These are phyloP conservation scores for Sialis lutaria DNA, from an alignment of 2,888 invertebrate genomes.

Conservation along the genomic window DNA sequence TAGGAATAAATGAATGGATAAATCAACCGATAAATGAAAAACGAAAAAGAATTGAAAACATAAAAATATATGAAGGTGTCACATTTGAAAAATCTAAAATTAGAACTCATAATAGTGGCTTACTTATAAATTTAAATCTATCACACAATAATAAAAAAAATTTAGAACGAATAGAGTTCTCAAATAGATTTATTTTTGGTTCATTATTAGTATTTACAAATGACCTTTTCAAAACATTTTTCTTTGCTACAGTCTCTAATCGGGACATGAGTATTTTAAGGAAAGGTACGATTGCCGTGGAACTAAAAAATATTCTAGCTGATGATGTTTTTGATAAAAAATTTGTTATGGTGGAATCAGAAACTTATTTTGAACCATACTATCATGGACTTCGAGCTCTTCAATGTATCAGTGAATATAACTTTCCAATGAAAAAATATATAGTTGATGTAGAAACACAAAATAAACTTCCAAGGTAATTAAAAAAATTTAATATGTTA, in stretches of 20 bases:
- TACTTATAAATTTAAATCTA: conserved; percentile 11
- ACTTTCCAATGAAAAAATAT: conserved; percentile 50
- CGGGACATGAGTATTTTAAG: conserved; percentile 30
- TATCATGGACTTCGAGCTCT: conserved; percentile 54
- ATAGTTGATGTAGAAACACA: conserved; percentile 34
- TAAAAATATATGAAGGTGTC: conserved; percentile 11
- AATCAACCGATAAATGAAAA: conserved; percentile 1
- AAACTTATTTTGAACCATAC: conserved; percentile 70
- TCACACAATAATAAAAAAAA: conserved; percentile 17
- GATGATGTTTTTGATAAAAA: conserved; percentile 15
- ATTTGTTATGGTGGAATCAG: conserved; percentile 56
- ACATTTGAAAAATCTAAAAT: conserved; percentile 4
- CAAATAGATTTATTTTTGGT: conserved; percentile 49
- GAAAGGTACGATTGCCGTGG: conserved; percentile 33
- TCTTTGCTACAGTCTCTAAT: conserved; percentile 50
- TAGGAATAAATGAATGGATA: conserved; percentile 31
- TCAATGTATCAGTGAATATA: conserved; percentile 32
- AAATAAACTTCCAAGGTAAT: conserved; percentile 23
- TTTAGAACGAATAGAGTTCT: conserved; percentile 25
- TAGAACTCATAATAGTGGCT: neutral
- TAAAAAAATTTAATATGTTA: conserved; percentile 11
- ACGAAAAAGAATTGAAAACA: conserved; percentile 6
- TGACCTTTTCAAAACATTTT: conserved; percentile 46
- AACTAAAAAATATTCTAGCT: conserved; percentile 23
- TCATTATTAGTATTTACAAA: conserved; percentile 54